Evolutionary conservation across 2,113 vertebrate species (phyloP).

Genomic region (Erinaceus europaeus): DNA sequence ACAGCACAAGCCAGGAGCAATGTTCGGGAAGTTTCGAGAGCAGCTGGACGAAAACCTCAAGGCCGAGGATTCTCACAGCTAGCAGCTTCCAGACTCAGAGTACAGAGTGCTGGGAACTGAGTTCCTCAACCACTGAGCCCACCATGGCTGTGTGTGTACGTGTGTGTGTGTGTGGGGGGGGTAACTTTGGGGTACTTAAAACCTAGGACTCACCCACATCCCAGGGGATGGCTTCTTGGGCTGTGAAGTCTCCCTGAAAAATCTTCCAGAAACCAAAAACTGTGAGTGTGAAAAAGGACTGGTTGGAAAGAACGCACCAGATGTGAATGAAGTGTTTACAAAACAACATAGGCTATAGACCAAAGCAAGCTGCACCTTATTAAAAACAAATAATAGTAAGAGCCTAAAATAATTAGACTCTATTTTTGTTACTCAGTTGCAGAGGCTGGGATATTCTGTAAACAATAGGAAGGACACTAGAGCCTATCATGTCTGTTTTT

Average conservation of each 20-base stretch:
- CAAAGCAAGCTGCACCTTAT: slow-evolving; percentile 14
- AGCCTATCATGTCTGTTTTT: slow-evolving; percentile 32
- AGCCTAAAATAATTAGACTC: background rate
- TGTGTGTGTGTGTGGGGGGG: too few relatives aligned
- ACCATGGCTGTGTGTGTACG: too few relatives aligned
- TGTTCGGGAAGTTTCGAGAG: background rate
- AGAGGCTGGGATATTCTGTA: slow-evolving; percentile 26
- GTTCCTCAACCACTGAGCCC: background rate
- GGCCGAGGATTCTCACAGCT: background rate
- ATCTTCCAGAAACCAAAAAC: background rate
- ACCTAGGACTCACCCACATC: background rate
- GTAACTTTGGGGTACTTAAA: background rate
- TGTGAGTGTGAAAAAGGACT: background rate
- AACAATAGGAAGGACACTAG: background rate
- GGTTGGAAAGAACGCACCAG: background rate
- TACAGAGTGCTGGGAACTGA: background rate
- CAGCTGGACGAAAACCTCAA: background rate
- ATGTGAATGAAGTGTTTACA: slow-evolving; percentile 42
- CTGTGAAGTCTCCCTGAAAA: background rate
- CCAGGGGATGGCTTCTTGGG: background rate
- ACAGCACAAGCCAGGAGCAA: background rate
- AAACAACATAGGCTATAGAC: background rate
- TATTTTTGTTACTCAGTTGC: slow-evolving; percentile 26
- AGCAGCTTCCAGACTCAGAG: background rate
- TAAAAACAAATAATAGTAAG: fast-evolving